Evolutionary conservation across 2,797 vertebrate genomes (phyloP), one percentile per base, ranked within the genome.

Genomic region (Cheirogaleus major): DNA sequence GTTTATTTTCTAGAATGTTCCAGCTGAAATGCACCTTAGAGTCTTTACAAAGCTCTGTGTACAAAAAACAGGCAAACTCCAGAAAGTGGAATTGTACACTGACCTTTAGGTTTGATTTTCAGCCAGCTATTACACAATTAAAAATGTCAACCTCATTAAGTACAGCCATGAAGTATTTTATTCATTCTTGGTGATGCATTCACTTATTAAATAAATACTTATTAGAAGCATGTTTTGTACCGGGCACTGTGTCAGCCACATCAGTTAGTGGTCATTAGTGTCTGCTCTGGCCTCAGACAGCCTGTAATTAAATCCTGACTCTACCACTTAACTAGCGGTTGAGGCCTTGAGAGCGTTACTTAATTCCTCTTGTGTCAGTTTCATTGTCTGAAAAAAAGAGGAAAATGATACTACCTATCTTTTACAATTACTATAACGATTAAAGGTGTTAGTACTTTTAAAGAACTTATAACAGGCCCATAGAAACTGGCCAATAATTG

Each of bases 81-180:
- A 87, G 69, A 41, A 92, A 70, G 38, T 14, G 23, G 52, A 93
- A 82, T 65, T 93, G 22, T 65, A 79, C 23, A 30, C 18, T 72
- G 88, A 82, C 38, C 72, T 93, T 94, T 96, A 93, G 81, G 43
- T 48, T 95, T 83, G 61, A 86, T 95, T 85, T 92, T 95, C 32
- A 91, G 52, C 48, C 75, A 38, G 76, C 23, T 85, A 18, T 67
- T 67, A 27, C 25, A 59, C 78, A 86, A 76, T 63, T 84, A 79
- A 86, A 97, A 96, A 95, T 67, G 73, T 75, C 57, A 89, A 8
- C 35, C 76, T 92, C 43, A 92, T 65, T 92, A 93, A 90, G 61
- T 32, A 72, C 23, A 92, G 87, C 48, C 43, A 22, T 30, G 32
- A 67, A 32, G 15, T 41, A 48, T 11, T 32, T 87, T 85, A 70